These are phyloP conservation scores for Copsychus sechellarum DNA, from an alignment of 2,113 vertebrate genomes.

Conservation along the genomic window DNA sequence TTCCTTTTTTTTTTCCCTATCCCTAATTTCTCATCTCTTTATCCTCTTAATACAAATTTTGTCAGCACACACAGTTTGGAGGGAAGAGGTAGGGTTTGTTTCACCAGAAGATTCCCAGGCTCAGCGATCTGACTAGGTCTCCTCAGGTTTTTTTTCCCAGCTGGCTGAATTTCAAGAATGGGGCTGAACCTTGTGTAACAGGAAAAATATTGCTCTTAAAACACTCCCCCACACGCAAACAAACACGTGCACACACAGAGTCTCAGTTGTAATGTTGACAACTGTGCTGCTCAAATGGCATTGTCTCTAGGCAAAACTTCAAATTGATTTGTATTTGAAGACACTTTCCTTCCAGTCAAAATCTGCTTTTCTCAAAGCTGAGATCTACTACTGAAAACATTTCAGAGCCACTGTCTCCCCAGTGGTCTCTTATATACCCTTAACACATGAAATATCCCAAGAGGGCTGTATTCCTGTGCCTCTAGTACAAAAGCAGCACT, in stretches of 20 bases:
- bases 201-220: conserved; percentile 28
- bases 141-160: neutral
- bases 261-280: neutral
- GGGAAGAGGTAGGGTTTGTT: neutral
- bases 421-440: neutral
- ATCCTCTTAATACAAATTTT: neutral
- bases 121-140: neutral
- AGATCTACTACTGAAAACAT: neutral
- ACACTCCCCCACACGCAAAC: neutral
- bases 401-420: neutral
- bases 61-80: neutral
- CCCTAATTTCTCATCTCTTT: neutral
- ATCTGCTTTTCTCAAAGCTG: neutral
- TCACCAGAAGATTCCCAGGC: neutral
- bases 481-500: neutral
- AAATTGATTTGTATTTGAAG: neutral
- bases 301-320: neutral
- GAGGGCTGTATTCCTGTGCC: neutral
- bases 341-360: neutral
- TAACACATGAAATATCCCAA: neutral
- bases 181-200: conserved; percentile 16
- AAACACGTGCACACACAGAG: neutral
- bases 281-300: neutral
- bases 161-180: conserved; percentile 9
- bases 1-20: neutral